Base-by-base conservation (phyloP, 2,888 invertebrate genomes). In the Gymnoscelis rufifasciata region DNA sequence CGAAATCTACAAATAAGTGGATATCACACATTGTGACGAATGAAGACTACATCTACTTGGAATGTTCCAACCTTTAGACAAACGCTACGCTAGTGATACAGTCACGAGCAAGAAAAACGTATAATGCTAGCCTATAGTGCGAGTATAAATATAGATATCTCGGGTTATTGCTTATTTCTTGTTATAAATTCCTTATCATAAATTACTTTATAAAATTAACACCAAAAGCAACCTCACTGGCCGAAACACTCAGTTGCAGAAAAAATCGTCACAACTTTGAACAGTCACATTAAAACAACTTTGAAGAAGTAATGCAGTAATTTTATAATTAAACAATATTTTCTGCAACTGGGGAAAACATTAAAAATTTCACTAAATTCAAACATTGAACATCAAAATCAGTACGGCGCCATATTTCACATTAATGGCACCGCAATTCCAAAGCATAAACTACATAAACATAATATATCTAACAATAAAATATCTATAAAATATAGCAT, bases 1-100 rank as follows among this genome's bases (percentile, higher is more conserved):
- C 82, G 68, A 80, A 74, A 72, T 72, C 73, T 81, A 83, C 76
- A 74, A 66, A 74, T 74, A 78, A 35, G 63, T 66, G 72, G 38
- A 40, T 64, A 67, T 71, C 70, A 69, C 70, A 71, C 68, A 55
- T 60, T 66, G 71, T 72, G 71, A 73, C 63, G 49, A 49, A 48
- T 47, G 51, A 49, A 47, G 49, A 43, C 56, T 54, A 59, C 37
- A 13, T n/a, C 55, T 57, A 61, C 49, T 39, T 60, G 64, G 64
- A 64, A 64, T 64, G 63, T 62, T 50, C 44, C 49, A 45, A 54
- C 47, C 56, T 19, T 19, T 38, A 37, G 43, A 28, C 43, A 23
- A 35, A 33, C 13, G 41, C 31, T 28, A 38, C 14, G 42, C 38
- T 39, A 42, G 42, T 1, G 13, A 41, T 43, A 43, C 36, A 40